phyloP scores from a whole-genome alignment of 2,888 invertebrate species.

The Drosophila kambysellisi region DNA sequence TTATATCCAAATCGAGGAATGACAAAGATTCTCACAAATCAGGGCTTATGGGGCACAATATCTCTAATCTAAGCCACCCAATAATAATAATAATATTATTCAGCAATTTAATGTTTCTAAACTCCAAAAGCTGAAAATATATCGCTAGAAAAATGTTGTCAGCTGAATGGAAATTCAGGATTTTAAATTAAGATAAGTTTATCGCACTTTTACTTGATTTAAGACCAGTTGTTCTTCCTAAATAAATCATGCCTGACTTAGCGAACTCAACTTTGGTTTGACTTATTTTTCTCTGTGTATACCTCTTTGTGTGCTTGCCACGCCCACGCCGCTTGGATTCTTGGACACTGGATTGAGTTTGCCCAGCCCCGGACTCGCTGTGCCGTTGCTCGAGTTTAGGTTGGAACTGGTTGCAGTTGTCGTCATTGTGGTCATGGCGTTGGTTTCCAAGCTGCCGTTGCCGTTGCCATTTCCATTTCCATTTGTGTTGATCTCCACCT shows the following conservation, averaged over 20 bases:
- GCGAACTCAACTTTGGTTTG: not conserved
- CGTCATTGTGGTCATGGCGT: constrained; percentile 29
- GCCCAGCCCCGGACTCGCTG: constrained; percentile 15
- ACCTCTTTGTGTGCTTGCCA: constrained; percentile 63
- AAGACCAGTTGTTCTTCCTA: not conserved
- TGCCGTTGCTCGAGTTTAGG: constrained; percentile 19
- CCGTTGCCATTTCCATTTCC: constrained; percentile 17
- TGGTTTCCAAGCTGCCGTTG: constrained; percentile 26
- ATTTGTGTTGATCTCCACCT: constrained; percentile 62
- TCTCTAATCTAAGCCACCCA: not conserved
- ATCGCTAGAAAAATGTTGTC: too few species aligned
- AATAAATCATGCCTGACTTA: not conserved
- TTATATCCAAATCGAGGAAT: not conserved
- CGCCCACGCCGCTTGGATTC: constrained; percentile 34
- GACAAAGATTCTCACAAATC: not conserved
- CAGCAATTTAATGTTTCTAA: not conserved
- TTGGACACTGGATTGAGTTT: constrained; percentile 32
- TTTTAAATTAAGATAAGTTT: not conserved
- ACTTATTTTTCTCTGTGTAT: not conserved
- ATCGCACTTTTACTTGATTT: not conserved
- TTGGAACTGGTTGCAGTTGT: constrained; percentile 25
- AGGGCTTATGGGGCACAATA: too few species aligned
- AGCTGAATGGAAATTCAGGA: not conserved
- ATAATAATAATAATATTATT: not conserved
- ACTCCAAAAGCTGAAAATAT: not conserved